Conservation (phyloP, 2,113 vertebrate species). For the Campylomormyrus numenius region DNA sequence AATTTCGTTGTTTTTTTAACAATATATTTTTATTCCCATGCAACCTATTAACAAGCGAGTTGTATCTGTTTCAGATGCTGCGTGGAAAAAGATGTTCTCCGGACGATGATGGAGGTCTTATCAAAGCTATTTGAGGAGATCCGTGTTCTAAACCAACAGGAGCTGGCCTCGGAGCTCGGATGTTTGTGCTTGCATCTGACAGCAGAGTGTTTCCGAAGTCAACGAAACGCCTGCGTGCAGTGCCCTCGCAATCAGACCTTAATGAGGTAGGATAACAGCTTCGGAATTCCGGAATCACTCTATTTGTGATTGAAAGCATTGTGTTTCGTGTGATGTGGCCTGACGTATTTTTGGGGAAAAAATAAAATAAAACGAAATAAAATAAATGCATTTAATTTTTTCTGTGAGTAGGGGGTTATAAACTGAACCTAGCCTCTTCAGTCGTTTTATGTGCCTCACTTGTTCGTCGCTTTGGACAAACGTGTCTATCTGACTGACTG, state of each 20-base stretch:
- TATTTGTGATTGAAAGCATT: background rate
- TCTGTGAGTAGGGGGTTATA: background rate
- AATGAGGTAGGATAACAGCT: conserved; percentile 64
- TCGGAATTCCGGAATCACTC: background rate
- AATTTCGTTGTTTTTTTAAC: background rate
- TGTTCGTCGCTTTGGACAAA: background rate
- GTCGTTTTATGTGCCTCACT: background rate
- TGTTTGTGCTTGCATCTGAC: conserved; percentile 57
- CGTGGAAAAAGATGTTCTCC: conserved; percentile 24
- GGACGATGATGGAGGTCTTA: conserved; percentile 43
- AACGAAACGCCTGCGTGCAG: conserved; percentile 81
- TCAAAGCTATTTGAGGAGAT: conserved; percentile 42
- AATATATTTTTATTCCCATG: background rate
- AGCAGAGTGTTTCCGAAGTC: conserved; percentile 84
- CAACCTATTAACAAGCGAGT: background rate
- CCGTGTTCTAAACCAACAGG: conserved; percentile 19
- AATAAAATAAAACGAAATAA: background rate
- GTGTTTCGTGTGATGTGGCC: background rate
- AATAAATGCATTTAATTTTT: background rate
- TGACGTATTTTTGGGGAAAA: background rate
- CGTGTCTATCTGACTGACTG: background rate
- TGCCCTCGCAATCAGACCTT: conserved; percentile 71
- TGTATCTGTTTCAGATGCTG: conserved; percentile 27
- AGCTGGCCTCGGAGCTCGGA: conserved; percentile 9
- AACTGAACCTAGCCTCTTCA: background rate